phyloP scores from a whole-genome alignment of 2,113 vertebrate genomes.

The Tapirus terrestris region DNA sequence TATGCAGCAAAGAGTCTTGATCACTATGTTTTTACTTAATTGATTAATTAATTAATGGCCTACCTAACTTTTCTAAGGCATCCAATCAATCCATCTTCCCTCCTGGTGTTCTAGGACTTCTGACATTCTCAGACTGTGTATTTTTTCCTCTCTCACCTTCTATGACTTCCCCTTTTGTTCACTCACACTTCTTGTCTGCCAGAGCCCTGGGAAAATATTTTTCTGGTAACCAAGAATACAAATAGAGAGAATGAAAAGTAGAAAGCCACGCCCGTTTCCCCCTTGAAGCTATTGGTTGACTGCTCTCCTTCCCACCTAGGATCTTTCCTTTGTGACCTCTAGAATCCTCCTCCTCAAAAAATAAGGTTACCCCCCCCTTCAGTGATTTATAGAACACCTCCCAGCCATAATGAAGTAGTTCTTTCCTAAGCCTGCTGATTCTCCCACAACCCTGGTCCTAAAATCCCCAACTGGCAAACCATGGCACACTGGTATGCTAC shows the following conservation, averaged over 20 bases:
- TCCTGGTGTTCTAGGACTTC: neutral
- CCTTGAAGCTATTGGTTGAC: neutral
- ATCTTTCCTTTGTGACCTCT: neutral
- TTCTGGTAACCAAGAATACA: constrained; percentile 41
- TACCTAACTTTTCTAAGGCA: neutral
- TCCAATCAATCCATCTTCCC: neutral
- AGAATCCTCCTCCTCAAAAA: neutral
- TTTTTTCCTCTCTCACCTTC: neutral
- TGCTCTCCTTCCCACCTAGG: constrained; percentile 8
- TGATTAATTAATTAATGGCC: neutral
- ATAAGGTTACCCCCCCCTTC: neutral
- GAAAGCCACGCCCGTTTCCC: neutral
- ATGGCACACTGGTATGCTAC: neutral
- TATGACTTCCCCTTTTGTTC: neutral
- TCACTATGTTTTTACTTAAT: neutral
- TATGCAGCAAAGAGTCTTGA: neutral
- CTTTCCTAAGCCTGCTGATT: neutral
- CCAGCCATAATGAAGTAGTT: neutral
- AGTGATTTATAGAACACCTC: neutral
- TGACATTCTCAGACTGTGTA: constrained; percentile 14
- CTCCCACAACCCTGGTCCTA: neutral
- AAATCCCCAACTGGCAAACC: constrained; percentile 34
- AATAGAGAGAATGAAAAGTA: constrained; percentile 30
- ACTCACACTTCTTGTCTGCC: neutral
- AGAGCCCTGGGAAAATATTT: constrained; percentile 6